Evolutionary conservation across 2,113 vertebrate species (phyloP), one percentile per base, ranked within the genome.

Genomic region (Amphilophus citrinellus): DNA sequence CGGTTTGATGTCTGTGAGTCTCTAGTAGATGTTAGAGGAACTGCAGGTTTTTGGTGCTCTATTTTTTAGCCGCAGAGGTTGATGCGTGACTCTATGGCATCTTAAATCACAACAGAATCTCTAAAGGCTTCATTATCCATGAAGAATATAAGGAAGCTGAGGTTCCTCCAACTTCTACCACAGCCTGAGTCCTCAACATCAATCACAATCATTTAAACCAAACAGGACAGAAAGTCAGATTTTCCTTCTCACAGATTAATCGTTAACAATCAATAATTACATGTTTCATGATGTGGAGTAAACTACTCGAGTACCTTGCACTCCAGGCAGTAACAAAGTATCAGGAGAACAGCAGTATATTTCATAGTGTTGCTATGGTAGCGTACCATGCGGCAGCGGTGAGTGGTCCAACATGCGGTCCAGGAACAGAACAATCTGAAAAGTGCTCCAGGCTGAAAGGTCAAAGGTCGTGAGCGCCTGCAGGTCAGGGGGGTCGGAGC

Each of bases 341-440:
- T 10, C 44, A 2, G 18, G 20, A 10, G 35, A 14, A 15, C 22
- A 1, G 39, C 24, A 66, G 44, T 22, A 68, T 47, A 7, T 27
- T 7, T 68, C 24, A 7, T 24, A 47, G 15, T 50, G 65, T 53
- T 73, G 30, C 66, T 5, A 53, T 2, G 13, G 5, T 13, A 2
- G 9, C 17, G 3, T 82, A 99, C 98, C 97, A 73, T 95, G 97
- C 2, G 96, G 93, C 78, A 99, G 94, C 0, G 97, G 98, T 0
- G 97, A 97, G 62, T 96, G 97, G 71, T 99, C 98, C 88, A 99
- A 90, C 84, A 99, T 96, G 84, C 97, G 96, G 94, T 99, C 98
- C 87, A 99, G 93, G 91, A 99, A 98, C n/a, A 99, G 97, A 7
- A 98, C 98, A 0, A 97, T 97, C 96, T 99, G 98, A 91, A 99